Conservation (phyloP, 2,797 vertebrate genomes). For the Trachurus trachurus region DNA sequence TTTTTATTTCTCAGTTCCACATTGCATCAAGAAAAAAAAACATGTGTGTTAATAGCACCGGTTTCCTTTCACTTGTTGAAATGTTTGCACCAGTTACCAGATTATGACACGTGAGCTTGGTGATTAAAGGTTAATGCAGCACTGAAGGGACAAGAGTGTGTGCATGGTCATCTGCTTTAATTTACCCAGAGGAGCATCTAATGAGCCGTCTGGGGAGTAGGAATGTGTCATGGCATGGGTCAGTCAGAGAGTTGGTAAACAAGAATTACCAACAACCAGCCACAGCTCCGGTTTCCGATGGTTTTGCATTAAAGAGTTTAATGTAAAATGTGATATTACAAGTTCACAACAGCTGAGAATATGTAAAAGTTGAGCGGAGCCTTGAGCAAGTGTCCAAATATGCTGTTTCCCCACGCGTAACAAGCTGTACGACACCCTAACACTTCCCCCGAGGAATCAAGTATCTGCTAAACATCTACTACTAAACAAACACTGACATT, state of each 20-base stretch:
- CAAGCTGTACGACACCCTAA: not conserved
- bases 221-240: slow-evolving; percentile 22
- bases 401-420: not conserved
- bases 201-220: slow-evolving; percentile 55
- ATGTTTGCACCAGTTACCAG: slow-evolving; percentile 2
- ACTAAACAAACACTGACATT: not conserved
- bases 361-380: not conserved
- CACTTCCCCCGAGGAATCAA: not conserved
- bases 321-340: not conserved
- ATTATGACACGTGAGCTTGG: not conserved
- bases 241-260: slow-evolving; percentile 31
- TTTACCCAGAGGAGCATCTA: slow-evolving; percentile 43
- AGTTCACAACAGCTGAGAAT: not conserved
- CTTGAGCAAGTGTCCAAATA: not conserved
- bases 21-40: not conserved
- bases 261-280: slow-evolving; percentile 6
- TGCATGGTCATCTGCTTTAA: slow-evolving; percentile 23
- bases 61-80: not conserved
- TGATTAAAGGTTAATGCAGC: slow-evolving; percentile 52
- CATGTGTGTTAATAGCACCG: not conserved
- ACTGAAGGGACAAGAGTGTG: slow-evolving; percentile 4
- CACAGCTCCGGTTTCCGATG: not conserved
- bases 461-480: not conserved
- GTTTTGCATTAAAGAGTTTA: not conserved
- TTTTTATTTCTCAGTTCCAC: not conserved